phyloP scores from a whole-genome alignment of 1,140 invertebrate genomes.

The Thaumatotibia leucotreta region DNA sequence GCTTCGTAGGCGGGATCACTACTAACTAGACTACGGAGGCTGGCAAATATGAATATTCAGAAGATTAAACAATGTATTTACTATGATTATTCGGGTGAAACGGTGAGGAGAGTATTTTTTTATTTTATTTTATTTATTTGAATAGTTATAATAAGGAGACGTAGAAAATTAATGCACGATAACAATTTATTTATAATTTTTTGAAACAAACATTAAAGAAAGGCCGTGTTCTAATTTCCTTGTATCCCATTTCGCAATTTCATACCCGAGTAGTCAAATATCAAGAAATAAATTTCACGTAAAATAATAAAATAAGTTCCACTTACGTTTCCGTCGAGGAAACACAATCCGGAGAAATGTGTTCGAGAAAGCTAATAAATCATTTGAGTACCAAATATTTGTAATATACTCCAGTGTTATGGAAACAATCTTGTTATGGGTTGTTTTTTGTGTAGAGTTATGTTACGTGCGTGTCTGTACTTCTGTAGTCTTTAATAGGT shows the following conservation, averaged over 20 bases:
- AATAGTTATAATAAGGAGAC: too few species aligned
- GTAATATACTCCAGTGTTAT: constrained; percentile 4
- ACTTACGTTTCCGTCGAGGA: constrained; percentile 5
- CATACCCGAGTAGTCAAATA: not conserved
- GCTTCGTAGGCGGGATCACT: too few species aligned
- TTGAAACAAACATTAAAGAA: not conserved
- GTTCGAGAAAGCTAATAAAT: constrained; percentile 13
- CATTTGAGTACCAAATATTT: constrained; percentile 10
- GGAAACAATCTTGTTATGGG: not conserved
- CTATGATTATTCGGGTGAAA: too few species aligned
- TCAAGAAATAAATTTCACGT: constrained; percentile 2
- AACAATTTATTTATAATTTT: not conserved
- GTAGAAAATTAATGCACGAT: not conserved
- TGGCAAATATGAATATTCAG: too few species aligned
- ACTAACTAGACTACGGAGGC: too few species aligned
- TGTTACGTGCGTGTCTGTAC: not conserved
- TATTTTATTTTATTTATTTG: too few species aligned
- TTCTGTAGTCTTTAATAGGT: too few species aligned
- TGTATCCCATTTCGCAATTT: not conserved
- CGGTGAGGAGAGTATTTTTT: too few species aligned
- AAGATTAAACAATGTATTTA: too few species aligned
- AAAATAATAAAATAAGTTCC: constrained; percentile 11
- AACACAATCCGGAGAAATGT: constrained; percentile 6
- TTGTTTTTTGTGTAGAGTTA: not conserved
- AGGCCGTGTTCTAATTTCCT: not conserved